These are phyloP conservation scores for Jacana jacana DNA, from an alignment of 2,113 vertebrate genomes.

Conservation along the genomic window DNA sequence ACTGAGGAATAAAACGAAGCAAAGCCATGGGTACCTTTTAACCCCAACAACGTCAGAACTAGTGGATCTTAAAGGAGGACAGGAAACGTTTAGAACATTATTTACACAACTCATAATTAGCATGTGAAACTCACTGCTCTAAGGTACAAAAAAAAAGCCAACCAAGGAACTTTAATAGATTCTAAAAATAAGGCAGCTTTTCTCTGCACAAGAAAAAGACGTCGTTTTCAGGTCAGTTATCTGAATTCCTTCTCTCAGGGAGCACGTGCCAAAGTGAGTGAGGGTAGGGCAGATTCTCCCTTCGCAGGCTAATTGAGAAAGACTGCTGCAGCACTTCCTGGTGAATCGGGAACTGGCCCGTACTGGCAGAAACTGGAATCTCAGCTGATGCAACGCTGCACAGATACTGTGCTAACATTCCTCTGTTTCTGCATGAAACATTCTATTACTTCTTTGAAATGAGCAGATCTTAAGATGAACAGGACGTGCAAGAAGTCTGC, in stretches of 20 bases:
- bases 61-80: slow-evolving; percentile 3
- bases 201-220: background rate
- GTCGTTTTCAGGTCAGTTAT: background rate
- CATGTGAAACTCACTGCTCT: background rate
- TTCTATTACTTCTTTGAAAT: background rate
- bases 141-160: background rate
- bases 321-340: background rate
- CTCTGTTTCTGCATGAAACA: background rate
- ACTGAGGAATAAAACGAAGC: background rate
- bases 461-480: background rate
- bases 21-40: background rate
- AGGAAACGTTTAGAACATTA: background rate
- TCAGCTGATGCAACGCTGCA: background rate
- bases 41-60: background rate
- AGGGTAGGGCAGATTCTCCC: background rate
- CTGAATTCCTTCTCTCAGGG: background rate
- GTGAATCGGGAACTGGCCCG: background rate
- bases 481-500: background rate
- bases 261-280: background rate
- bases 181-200: background rate
- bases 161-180: background rate
- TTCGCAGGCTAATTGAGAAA: background rate
- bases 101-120: slow-evolving; percentile 36
- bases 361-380: background rate
- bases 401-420: background rate